Evolutionary conservation across 2,888 invertebrate species (phyloP), one percentile per base, ranked within the genome.

Genomic region (Dinocampus coccinellae): DNA sequence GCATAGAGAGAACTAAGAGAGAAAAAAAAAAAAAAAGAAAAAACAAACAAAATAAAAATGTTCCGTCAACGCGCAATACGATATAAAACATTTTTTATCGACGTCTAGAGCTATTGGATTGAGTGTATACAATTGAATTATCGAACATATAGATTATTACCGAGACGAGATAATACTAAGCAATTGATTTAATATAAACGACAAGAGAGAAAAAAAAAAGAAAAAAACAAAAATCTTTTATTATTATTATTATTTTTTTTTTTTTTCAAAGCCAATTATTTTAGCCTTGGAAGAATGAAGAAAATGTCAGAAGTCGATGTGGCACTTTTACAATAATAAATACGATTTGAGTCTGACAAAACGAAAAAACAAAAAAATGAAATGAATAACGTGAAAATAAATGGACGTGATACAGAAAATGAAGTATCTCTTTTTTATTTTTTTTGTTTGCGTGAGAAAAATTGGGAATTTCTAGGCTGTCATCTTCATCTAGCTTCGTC

Each of bases 71-170:
- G 6, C 1, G 47, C 16, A 16, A 20, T 9, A 20, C 16, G 47
- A 47, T 47, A 47, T n/a, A 20, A 47, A 20, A 4, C 16, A 47
- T 47, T 47, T 16, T 58, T 33, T 58, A 58, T 58, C 58, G 34
- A 58, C 58, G 58, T 58, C 58, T 29, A n/a, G 3, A n/a, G 58
- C 20, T 58, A 58, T 58, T 34, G 10, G 33, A 16, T 33, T 34
- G 13, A 20, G 16, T 33, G 47, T 47, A 47, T 20, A 33, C 34
- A 58, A 58, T 58, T 58, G 34, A 33, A 58, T 58, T 58, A 29
- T 58, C n/a, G 13, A 34, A 29, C 33, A 9, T n/a, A n/a, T n/a
- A 16, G n/a, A 47, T 47, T 47, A 20, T 47, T n/a, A 47, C 47
- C 47, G 16, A 47, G 47, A n/a, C 16, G 20, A 47, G 47, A 47